Evolutionary conservation across 2,797 vertebrate species (phyloP).

Genomic region (Acipenser oxyrinchus): DNA sequence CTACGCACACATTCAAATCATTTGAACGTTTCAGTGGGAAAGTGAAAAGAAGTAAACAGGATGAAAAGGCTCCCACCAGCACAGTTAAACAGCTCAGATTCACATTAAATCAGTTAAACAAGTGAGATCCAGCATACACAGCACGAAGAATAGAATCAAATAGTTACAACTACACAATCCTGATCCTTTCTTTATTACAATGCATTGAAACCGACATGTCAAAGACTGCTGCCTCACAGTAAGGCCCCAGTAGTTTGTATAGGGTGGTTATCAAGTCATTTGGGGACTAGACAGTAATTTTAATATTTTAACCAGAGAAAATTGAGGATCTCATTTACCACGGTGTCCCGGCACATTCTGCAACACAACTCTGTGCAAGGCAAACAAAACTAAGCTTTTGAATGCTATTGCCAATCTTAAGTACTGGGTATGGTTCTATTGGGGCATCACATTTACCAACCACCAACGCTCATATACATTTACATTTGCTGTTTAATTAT

Average conservation of each 20-base stretch:
- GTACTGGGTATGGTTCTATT: background rate
- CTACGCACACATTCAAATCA: too few species aligned
- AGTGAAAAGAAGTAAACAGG: too few species aligned
- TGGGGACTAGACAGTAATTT: background rate
- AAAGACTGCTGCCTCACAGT: conserved; percentile 32
- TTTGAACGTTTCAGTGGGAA: too few species aligned
- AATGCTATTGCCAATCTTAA: too few species aligned
- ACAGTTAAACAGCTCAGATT: too few species aligned
- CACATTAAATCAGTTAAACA: too few species aligned
- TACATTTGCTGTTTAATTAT: too few species aligned
- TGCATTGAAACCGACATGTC: conserved; percentile 16
- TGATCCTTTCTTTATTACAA: conserved; percentile 44
- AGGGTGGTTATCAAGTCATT: background rate
- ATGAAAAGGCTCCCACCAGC: too few species aligned
- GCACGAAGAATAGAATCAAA: conserved; percentile 17
- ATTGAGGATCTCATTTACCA: too few species aligned
- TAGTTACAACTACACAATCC: background rate
- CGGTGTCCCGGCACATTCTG: conserved; percentile 2
- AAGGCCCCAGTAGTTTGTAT: conserved; percentile 3
- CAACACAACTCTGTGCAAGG: conserved; percentile 16
- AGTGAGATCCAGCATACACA: conserved; percentile 29
- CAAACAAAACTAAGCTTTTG: conserved; percentile 2
- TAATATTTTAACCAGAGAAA: too few species aligned
- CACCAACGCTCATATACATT: too few species aligned
- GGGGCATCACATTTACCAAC: background rate